Evolutionary conservation across 2,888 invertebrate species (phyloP), one percentile per base, ranked within the genome.

Genomic region (Cephus rjabovi): DNA sequence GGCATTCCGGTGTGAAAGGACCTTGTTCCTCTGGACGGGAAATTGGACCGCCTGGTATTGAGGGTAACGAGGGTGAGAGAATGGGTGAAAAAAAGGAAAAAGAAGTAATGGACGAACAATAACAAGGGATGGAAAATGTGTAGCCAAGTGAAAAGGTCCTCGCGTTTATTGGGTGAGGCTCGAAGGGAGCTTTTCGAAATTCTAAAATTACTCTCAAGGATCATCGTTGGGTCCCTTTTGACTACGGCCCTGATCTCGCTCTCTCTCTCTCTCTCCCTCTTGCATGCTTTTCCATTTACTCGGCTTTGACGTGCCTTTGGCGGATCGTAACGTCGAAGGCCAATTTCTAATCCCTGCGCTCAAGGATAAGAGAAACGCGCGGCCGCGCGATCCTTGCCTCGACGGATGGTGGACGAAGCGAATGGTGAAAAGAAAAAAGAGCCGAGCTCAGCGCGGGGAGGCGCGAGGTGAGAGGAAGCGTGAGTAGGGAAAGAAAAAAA

Each of bases 271-370:
- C 34, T 34, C 76, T 68, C 30, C 75, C 56, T 78, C n/a, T 73
- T 73, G 31, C 75, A 30, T 70, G 69, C 77, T 31, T 70, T 71
- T 40, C 34, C 74, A 30, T 69, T 70, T 71, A 34, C 69, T 56
- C 75, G n/a, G n/a, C 33, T 35, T 68, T 74, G 73, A 33, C 68
- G 76, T 56, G 31, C 34, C 81, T 74, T 69, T 71, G 77, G 73
- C 76, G 81, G 78, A 71, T 75, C 76, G 76, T 40, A 75, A 78
- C 80, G 82, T 81, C 84, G 87, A 87, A 90, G 89, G 87, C 84
- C 88, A 90, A 91, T 90, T 91, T 90, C 90, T 90, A 90, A 89
- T 89, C 87, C 86, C 85, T 82, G 80, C 79, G 77, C 84, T 86
- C 86, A 86, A 87, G 86, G 87, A 88, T 87, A 87, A 89, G 87